Evolutionary conservation across 1,140 invertebrate genomes (phyloP).

Genomic region (Neotoxoptera formosana): DNA sequence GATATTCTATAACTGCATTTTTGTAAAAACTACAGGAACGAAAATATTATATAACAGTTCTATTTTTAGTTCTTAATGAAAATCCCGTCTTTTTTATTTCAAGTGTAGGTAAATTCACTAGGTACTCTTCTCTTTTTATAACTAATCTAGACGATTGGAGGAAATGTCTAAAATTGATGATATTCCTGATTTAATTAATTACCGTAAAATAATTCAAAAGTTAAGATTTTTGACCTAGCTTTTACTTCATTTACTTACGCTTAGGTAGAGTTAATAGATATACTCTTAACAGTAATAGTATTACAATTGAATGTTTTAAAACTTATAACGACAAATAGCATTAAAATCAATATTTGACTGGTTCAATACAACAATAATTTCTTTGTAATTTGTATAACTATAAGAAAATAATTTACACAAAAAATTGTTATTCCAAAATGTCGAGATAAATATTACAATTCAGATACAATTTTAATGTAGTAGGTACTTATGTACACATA

Average conservation of each 20-base stretch:
- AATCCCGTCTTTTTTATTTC: not conserved
- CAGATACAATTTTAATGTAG: not conserved
- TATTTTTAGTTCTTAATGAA: not conserved
- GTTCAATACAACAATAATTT: not conserved
- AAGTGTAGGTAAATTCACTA: not conserved
- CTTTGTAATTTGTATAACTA: not conserved
- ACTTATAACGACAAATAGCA: not conserved
- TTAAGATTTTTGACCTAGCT: not conserved
- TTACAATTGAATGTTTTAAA: not conserved
- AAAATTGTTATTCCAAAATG: not conserved
- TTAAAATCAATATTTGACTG: not conserved
- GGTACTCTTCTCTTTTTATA: not conserved
- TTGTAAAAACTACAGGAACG: not conserved
- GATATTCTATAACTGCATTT: not conserved
- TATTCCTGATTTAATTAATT: no score
- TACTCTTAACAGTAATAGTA: not conserved
- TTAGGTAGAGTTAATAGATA: not conserved
- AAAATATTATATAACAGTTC: not conserved
- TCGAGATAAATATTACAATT: not conserved
- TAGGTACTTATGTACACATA: not conserved
- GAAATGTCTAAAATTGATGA: not conserved
- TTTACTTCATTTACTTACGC: not conserved
- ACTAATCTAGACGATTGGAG: not conserved
- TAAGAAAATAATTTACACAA: not conserved
- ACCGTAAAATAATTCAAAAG: no score